phyloP scores from a whole-genome alignment of 2,888 invertebrate species.

The Polydrusus cervinus region DNA sequence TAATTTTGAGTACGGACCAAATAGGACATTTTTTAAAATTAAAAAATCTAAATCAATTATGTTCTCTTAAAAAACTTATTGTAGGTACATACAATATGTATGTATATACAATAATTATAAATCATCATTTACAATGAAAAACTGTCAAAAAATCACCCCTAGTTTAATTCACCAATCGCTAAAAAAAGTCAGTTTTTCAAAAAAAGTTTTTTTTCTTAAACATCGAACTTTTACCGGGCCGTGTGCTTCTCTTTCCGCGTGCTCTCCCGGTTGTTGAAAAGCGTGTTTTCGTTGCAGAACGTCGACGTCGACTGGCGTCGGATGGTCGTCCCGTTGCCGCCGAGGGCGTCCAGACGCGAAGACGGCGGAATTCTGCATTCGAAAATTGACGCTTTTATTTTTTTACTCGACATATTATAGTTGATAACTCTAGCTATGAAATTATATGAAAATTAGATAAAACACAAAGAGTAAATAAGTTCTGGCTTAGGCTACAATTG shows the following conservation, averaged over 20 bases:
- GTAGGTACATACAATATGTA: too few species aligned
- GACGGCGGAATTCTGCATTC: constrained; percentile 43
- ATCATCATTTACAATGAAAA: too few species aligned
- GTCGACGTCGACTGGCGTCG: constrained; percentile 63
- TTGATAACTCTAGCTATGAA: background rate
- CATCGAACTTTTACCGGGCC: constrained; percentile 20
- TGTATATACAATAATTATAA: too few species aligned
- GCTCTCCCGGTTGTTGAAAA: background rate
- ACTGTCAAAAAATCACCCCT: background rate
- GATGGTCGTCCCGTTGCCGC: constrained; percentile 65
- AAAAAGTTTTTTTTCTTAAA: constrained; percentile 11
- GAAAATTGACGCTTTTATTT: constrained; percentile 12
- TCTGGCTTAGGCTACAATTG: background rate
- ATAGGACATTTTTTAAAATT: too few species aligned
- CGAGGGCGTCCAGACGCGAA: constrained; percentile 62
- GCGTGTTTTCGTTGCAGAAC: constrained; percentile 28
- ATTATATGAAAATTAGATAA: constrained; percentile 11
- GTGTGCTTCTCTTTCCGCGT: constrained; percentile 6
- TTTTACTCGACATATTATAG: background rate
- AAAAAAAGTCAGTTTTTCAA: constrained; percentile 5
- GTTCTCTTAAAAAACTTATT: too few species aligned
- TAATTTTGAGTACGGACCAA: too few species aligned
- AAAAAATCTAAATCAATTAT: too few species aligned
- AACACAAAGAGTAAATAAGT: background rate
- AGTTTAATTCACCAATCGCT: background rate